Percentiles rank a stretch among this genome's conserved stretches.
Evolutionary conservation across 92 coral and sea anemone genomes (phyloP).

Genomic region (Meandrina meandrites): DNA sequence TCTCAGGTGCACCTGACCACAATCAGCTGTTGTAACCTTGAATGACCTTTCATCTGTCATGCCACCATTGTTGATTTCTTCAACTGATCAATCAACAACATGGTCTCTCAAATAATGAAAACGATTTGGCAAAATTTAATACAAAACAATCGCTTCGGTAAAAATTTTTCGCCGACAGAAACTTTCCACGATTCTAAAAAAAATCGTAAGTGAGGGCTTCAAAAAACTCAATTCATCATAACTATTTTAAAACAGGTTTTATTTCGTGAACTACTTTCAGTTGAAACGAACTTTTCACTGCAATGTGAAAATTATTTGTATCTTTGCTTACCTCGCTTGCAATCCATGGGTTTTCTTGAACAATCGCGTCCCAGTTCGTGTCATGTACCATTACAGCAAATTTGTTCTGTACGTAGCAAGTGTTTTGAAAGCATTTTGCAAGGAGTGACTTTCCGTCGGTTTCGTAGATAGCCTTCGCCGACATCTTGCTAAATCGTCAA

Average conservation of each 20-base stretch:
- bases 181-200: background rate
- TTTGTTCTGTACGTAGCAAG: slow-evolving; percentile 68
- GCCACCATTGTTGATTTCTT: background rate
- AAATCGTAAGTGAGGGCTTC: background rate
- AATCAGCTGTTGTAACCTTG: slow-evolving; percentile 1
- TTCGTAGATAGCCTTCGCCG: slow-evolving; percentile 96
- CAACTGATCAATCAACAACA: background rate
- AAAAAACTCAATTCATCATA: background rate
- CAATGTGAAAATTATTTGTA: background rate
- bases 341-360: slow-evolving; percentile 80
- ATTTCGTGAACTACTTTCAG: no score
- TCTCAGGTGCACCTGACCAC: no score
- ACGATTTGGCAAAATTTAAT: background rate
- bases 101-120: background rate
- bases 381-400: slow-evolving; percentile 67
- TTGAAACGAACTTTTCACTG: background rate
- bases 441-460: slow-evolving; percentile 87
- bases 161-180: background rate
- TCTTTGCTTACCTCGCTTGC: slow-evolving; percentile 59
- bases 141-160: background rate
- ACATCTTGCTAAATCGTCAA: slow-evolving; percentile 53
- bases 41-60: background rate
- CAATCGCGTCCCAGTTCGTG: slow-evolving; percentile 79
- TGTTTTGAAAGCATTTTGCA: slow-evolving; percentile 65
- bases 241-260: no score